A percentile compares a stretch with the other conserved stretches of the same genome.
Evolutionary conservation across 2,888 invertebrate genomes (phyloP).

Genomic region (Eueremaeus valkanovi): DNA sequence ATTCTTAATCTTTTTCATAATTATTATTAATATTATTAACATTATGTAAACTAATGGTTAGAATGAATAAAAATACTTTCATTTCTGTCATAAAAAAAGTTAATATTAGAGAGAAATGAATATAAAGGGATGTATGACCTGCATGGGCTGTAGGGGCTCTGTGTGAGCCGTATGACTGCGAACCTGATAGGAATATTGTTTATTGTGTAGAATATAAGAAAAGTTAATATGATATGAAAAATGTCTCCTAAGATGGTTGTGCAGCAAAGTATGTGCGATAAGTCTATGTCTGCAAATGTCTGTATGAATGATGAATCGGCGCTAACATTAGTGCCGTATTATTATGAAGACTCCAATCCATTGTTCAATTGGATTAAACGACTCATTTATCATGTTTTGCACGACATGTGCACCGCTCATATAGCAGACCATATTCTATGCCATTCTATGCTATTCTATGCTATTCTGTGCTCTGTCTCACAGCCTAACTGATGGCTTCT

Average conservation of each 20-base stretch:
- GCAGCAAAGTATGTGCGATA: background rate
- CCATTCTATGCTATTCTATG: no score
- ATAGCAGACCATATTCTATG: background rate
- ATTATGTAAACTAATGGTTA: no score
- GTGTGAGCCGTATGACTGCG: background rate
- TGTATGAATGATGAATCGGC: slow-evolving; percentile 19
- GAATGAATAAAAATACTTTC: background rate
- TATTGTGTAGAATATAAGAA: background rate
- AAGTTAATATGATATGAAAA: background rate
- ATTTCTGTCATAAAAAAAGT: background rate
- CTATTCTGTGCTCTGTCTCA: no score
- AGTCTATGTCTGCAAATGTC: slow-evolving; percentile 4
- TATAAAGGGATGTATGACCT: background rate
- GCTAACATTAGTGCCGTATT: slow-evolving; percentile 19
- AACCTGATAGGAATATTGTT: background rate
- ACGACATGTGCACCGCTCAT: slow-evolving; percentile 12
- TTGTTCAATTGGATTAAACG: slow-evolving; percentile 22
- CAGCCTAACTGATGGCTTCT: background rate
- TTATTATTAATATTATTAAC: no score
- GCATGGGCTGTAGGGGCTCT: no score
- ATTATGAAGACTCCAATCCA: background rate
- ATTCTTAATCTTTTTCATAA: no score
- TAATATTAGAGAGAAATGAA: background rate
- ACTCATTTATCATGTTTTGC: slow-evolving; percentile 28
- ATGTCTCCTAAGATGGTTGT: background rate